A percentile compares a stretch with the other conserved stretches of the same genome.
phyloP scores from a whole-genome alignment of 2,888 invertebrate genomes.

The Tuta absoluta region DNA sequence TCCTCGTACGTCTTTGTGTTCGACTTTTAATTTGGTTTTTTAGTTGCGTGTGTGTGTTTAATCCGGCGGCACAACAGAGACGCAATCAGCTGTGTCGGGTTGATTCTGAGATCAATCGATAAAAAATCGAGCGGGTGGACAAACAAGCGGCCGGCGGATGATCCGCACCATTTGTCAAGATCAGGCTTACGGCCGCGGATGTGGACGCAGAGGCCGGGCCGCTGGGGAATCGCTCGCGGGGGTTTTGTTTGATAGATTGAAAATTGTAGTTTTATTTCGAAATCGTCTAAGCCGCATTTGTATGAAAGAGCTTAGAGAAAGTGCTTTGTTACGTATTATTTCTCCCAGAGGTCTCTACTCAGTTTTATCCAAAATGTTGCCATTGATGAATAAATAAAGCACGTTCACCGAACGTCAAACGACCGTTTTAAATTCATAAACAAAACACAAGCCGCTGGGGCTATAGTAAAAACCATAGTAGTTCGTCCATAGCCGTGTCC shows the following conservation, averaged over 20 bases:
- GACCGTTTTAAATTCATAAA: constrained; percentile 11
- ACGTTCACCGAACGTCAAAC: neutral
- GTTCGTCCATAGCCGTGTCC: constrained; percentile 58
- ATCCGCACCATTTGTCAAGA: constrained; percentile 79
- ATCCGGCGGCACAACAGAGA: constrained; percentile 76
- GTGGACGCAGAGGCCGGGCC: constrained; percentile 9
- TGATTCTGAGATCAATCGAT: constrained; percentile 65
- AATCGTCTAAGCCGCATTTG: constrained; percentile 22
- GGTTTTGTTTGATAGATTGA: constrained; percentile 26
- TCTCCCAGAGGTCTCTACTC: neutral
- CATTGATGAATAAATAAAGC: neutral
- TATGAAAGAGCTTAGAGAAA: neutral
- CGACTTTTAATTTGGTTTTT: constrained; percentile 59
- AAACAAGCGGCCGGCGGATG: constrained; percentile 68
- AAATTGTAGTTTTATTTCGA: constrained; percentile 13
- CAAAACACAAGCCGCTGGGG: constrained; percentile 47
- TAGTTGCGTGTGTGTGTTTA: constrained; percentile 46
- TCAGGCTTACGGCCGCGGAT: constrained; percentile 61
- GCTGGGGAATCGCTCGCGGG: constrained; percentile 27
- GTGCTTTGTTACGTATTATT: neutral
- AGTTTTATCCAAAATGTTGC: neutral
- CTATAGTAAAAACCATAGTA: constrained; percentile 73
- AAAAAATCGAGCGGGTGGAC: constrained; percentile 73
- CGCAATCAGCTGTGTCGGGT: constrained; percentile 75
- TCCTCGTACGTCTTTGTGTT: constrained; percentile 61